A percentile compares a stretch with the other conserved stretches of the same genome.
Evolutionary conservation across 2,888 invertebrate genomes (phyloP).

Genomic region (Dicyrtoma fusca): DNA sequence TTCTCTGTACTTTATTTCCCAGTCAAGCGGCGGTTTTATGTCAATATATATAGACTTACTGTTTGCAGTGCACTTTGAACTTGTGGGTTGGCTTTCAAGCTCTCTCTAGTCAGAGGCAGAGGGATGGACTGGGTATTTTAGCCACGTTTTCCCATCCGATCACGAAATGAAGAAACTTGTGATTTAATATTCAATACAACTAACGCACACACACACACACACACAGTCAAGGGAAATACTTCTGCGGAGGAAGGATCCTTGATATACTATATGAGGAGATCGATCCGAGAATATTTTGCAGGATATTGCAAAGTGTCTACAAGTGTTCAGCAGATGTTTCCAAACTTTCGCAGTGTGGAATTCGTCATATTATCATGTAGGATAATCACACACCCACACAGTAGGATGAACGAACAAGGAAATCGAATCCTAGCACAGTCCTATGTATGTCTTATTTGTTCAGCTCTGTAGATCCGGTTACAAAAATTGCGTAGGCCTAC

Average conservation of each 20-base stretch:
- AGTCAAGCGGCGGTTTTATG: background rate
- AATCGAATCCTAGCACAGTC: too few species aligned
- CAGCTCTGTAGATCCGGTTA: too few species aligned
- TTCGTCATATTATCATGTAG: too few species aligned
- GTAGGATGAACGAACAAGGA: too few species aligned
- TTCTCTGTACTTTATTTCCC: conserved; percentile 11
- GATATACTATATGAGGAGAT: too few species aligned
- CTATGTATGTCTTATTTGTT: too few species aligned
- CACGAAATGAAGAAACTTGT: background rate
- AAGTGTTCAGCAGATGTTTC: conserved; percentile 21
- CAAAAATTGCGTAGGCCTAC: too few species aligned
- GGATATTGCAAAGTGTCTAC: background rate
- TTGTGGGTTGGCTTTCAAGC: background rate
- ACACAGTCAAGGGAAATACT: background rate
- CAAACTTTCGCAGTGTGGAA: background rate
- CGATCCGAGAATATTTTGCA: too few species aligned
- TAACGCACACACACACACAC: background rate
- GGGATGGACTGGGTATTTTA: too few species aligned
- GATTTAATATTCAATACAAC: background rate
- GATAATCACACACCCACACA: too few species aligned
- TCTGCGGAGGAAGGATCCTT: too few species aligned
- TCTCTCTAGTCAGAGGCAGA: too few species aligned
- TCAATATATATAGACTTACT: background rate
- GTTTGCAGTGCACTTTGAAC: background rate
- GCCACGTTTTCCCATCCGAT: background rate